Evolutionary conservation across 2,888 invertebrate species (phyloP), one percentile per base, ranked within the genome.

Genomic region (Leptopilina drosophilae): DNA sequence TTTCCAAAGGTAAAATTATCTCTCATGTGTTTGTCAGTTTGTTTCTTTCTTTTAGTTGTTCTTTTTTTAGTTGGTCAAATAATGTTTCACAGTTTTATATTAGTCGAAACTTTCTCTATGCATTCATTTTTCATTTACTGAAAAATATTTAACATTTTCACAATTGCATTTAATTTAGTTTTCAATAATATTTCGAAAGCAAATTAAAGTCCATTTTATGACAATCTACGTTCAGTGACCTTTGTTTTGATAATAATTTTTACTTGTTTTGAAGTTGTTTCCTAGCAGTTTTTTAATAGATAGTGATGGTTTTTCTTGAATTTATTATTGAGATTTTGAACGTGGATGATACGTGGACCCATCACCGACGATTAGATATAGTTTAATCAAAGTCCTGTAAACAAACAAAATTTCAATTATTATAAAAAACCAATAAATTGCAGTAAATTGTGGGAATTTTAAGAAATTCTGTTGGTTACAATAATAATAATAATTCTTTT

Each of bases 1-100:
- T 53, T 53, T 73, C 26, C 26, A 73, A 73, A 73, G 69, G 69
- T 73, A 73, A 73, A 53, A 53, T 53, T 73, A 20, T 42, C 42
- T 8, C 42, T 42, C 20, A 20, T 42, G 42, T 7, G 8, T 42
- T 42, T 20, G 20, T 20, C 1, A 20, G 20, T 20, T 20, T 20
- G 1, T 20, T 20, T 20, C 20, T 20, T 20, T 20, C 20, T 20
- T 20, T 20, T 1, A 1, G 0, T 20, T 1, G 0, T 20, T 20
- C 20, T 20, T 20, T 20, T 20, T 20, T 20, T 20, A 20, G 20
- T 20, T 20, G 20, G 20, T 20, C 20, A 20, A 20, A 20, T 20
- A 20, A 20, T 20, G 20, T 20, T 20, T 20, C 20, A 20, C 0
- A 20, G 20, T 42, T 42, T 42, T 6, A 42, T 42, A 42, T 42